A percentile compares a stretch with the other conserved stretches of the same genome.
phyloP scores from a whole-genome alignment of 2,797 vertebrate species.

The Sphenodon punctatus region DNA sequence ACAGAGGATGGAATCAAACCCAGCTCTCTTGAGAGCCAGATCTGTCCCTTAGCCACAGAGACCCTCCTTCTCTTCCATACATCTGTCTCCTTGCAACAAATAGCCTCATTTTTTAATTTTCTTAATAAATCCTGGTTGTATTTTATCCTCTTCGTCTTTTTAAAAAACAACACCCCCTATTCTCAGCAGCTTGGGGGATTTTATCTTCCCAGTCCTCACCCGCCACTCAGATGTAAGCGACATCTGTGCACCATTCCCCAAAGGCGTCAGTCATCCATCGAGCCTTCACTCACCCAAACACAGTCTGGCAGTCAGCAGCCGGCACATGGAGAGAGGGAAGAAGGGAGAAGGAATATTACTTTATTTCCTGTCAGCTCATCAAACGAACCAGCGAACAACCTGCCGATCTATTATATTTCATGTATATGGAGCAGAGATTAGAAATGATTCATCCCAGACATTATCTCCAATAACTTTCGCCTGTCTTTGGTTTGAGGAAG shows the following conservation, averaged over 20 bases:
- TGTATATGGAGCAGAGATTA: background rate
- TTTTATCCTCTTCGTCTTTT: background rate
- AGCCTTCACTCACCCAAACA: background rate
- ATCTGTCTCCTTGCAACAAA: background rate
- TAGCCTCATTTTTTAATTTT: background rate
- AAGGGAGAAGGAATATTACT: background rate
- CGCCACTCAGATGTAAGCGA: background rate
- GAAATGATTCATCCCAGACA: background rate
- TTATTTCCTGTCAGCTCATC: constrained; percentile 39
- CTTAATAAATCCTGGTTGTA: background rate
- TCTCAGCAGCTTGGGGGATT: background rate
- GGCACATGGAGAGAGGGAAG: background rate
- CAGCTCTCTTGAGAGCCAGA: no score
- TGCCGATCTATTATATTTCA: constrained; percentile 32
- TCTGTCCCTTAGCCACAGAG: no score
- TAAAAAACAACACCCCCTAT: no score
- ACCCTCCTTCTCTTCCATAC: background rate
- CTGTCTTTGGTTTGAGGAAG: background rate
- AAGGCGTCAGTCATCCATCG: background rate
- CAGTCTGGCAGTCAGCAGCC: background rate
- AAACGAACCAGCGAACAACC: constrained; percentile 17
- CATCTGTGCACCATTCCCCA: rapidly evolving
- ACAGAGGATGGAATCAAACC: no score
- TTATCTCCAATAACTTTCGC: background rate
- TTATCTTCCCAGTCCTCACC: background rate